Conservation (phyloP, 1,140 invertebrate species). For the Glossosoma conforme region DNA sequence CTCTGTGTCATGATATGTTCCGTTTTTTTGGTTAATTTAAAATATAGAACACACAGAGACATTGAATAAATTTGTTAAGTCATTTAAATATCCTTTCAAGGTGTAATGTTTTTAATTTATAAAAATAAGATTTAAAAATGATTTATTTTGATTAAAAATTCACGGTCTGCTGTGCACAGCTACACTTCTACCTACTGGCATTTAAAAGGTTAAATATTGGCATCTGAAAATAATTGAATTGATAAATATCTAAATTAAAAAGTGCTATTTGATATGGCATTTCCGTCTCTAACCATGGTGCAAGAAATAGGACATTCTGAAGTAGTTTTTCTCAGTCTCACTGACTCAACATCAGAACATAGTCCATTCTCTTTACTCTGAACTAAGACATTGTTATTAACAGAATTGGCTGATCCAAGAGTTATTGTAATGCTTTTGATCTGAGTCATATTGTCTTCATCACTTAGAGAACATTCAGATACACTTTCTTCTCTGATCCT, state of each 20-base stretch:
- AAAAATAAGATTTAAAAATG: too few species aligned
- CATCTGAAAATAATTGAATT: too few species aligned
- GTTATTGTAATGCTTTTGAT: conserved; percentile 30
- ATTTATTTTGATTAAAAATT: too few species aligned
- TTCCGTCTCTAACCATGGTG: conserved; percentile 13
- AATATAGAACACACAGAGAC: too few species aligned
- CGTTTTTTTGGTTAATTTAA: too few species aligned
- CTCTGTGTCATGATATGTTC: too few species aligned
- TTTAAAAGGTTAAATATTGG: too few species aligned
- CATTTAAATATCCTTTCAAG: too few species aligned
- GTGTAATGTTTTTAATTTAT: too few species aligned
- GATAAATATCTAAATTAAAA: conserved; percentile 11
- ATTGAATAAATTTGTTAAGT: too few species aligned
- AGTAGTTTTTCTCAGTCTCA: conserved; percentile 17
- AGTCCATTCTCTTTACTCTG: conserved; percentile 18
- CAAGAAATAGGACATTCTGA: conserved; percentile 19
- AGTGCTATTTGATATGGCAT: conserved; percentile 28
- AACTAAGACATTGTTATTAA: conserved; percentile 17
- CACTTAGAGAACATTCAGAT: conserved; percentile 33
- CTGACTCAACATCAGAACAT: conserved; percentile 5
- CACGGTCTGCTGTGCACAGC: too few species aligned
- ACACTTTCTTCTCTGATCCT: conserved; percentile 33
- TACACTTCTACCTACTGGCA: too few species aligned
- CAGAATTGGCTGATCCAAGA: conserved; percentile 24
- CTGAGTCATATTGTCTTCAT: conserved; percentile 31